Conservation (phyloP, 2,113 vertebrate species). For the Platysteira castanea region DNA sequence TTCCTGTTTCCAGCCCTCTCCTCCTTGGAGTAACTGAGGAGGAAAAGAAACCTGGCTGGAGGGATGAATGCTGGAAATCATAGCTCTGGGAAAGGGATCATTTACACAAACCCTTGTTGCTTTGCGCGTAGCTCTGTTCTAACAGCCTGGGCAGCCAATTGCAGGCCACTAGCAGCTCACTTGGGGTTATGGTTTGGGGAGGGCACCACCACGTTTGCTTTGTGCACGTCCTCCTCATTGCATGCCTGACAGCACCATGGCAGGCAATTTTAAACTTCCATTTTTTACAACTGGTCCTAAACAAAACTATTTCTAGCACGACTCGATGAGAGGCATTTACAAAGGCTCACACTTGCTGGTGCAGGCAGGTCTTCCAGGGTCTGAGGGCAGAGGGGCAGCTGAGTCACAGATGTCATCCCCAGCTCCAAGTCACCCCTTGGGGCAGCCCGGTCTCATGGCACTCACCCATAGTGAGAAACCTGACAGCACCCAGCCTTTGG, state of each 20-base stretch:
- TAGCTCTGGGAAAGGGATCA: not conserved
- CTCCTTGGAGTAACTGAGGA: not conserved
- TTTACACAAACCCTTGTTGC: not conserved
- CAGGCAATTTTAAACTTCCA: not conserved
- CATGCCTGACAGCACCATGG: accelerated
- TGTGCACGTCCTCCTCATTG: not conserved
- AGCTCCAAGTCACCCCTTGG: not conserved
- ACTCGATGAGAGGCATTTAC: not conserved
- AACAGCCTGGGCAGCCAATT: not conserved
- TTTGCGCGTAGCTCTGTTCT: not conserved
- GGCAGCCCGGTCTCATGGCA: not conserved
- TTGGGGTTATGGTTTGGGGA: not conserved
- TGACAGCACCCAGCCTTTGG: not conserved
- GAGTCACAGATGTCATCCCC: not conserved
- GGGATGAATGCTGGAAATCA: not conserved
- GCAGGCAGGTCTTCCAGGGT: not conserved
- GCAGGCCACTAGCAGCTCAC: not conserved
- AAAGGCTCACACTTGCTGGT: accelerated
- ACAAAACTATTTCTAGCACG: not conserved
- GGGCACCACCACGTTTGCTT: accelerated
- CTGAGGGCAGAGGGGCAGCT: not conserved
- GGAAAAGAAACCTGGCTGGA: not conserved
- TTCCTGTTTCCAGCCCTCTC: not conserved
- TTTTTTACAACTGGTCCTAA: not conserved
- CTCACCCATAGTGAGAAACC: not conserved